These are phyloP conservation scores for Philopotamus ludificatus DNA, from an alignment of 1,140 invertebrate species.

Conservation along the genomic window DNA sequence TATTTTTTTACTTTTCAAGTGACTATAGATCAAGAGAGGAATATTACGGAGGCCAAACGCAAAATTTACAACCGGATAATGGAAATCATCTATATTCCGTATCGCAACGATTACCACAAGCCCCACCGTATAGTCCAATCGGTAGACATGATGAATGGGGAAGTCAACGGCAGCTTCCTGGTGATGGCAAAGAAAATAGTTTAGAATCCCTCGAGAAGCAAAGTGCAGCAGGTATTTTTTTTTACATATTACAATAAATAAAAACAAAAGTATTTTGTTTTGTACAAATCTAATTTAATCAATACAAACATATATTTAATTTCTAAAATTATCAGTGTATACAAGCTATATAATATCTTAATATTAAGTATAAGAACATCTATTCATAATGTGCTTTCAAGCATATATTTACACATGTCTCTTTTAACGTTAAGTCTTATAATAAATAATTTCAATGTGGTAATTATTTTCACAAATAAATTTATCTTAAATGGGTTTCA, in stretches of 20 bases:
- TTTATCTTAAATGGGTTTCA: background rate
- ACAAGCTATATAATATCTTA: too few species aligned
- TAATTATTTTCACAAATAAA: too few species aligned
- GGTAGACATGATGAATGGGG: slow-evolving; percentile 55
- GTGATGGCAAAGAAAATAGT: slow-evolving; percentile 54
- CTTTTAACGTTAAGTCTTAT: too few species aligned
- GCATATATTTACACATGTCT: too few species aligned
- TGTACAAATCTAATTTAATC: too few species aligned
- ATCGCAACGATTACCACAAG: slow-evolving; percentile 51
- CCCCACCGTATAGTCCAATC: slow-evolving; percentile 51
- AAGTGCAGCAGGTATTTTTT: slow-evolving; percentile 35
- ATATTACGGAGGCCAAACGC: slow-evolving; percentile 54
- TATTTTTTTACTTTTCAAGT: slow-evolving; percentile 44
- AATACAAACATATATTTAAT: too few species aligned
- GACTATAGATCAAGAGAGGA: slow-evolving; percentile 55
- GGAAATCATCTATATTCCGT: slow-evolving; percentile 55
- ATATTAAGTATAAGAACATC: too few species aligned
- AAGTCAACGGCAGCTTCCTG: slow-evolving; percentile 50
- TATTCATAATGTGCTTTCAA: too few species aligned
- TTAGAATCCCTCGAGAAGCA: slow-evolving; percentile 53
- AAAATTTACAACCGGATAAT: slow-evolving; percentile 53
- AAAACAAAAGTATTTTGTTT: too few species aligned
- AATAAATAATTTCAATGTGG: too few species aligned
- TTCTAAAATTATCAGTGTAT: too few species aligned
- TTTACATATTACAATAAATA: too few species aligned